Percentiles rank a stretch among this genome's conserved stretches.
Conservation (phyloP, 2,888 invertebrate species). For the Agriopis leucophaearia region DNA sequence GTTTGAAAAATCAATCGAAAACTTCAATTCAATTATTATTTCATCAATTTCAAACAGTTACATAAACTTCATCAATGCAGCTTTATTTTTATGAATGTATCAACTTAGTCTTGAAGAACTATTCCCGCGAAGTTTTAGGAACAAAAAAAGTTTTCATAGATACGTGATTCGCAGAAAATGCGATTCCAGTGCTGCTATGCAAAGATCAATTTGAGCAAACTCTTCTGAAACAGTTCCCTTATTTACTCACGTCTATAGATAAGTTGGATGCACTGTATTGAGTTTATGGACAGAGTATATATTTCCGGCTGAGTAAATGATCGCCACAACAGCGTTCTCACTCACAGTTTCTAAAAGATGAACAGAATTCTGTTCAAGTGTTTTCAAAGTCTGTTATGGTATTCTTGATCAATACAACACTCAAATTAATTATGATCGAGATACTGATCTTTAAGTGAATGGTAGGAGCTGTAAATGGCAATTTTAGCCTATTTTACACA, state of each 20-base stretch:
- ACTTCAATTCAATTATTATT: too few species aligned
- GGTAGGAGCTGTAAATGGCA: too few species aligned
- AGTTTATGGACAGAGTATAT: neutral
- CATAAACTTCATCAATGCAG: neutral
- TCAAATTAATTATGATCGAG: neutral
- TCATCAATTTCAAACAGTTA: neutral
- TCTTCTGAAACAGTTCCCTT: neutral
- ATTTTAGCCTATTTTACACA: neutral
- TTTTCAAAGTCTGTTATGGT: neutral
- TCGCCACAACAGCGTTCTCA: too few species aligned
- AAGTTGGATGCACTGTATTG: neutral
- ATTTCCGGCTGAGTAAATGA: neutral
- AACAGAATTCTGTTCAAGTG: too few species aligned
- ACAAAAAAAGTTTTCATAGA: neutral
- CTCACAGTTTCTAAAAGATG: neutral
- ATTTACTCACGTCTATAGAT: neutral
- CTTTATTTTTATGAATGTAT: neutral
- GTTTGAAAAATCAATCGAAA: too few species aligned
- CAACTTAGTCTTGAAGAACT: neutral
- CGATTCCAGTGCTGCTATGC: too few species aligned
- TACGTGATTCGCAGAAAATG: too few species aligned
- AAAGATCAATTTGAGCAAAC: neutral
- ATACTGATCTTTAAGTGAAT: too few species aligned
- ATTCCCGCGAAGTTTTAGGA: neutral
- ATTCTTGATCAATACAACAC: neutral